Percentiles rank a stretch among this genome's conserved stretches.
Evolutionary conservation across 1,140 invertebrate species (phyloP).

Genomic region (Drosophila subpulchrella): DNA sequence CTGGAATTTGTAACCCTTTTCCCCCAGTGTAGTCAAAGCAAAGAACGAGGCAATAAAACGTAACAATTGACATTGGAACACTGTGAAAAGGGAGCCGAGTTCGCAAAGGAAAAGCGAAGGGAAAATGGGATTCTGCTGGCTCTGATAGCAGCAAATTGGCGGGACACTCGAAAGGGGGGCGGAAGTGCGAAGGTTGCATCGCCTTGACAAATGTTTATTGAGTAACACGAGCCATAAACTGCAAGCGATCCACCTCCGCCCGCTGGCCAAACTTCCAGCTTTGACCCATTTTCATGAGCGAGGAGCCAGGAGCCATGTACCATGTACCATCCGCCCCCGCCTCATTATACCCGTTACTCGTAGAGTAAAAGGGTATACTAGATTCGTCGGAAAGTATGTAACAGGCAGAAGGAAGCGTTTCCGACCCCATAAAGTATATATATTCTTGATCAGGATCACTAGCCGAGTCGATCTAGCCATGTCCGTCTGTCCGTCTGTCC

Average conservation of each 20-base stretch:
- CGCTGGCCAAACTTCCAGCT: conserved; percentile 31
- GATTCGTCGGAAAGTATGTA: too few species aligned
- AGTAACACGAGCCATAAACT: conserved; percentile 73
- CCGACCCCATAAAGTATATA: too few species aligned
- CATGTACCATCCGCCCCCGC: background rate
- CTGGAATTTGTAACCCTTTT: too few species aligned
- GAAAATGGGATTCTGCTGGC: conserved; percentile 21
- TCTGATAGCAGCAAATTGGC: conserved; percentile 66
- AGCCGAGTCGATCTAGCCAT: too few species aligned
- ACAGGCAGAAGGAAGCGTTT: too few species aligned
- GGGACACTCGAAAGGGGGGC: conserved; percentile 6
- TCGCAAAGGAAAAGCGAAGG: conserved; percentile 5
- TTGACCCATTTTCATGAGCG: conserved; percentile 58
- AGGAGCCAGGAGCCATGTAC: background rate
- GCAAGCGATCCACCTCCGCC: conserved; percentile 27
- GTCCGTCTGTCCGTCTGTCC: too few species aligned
- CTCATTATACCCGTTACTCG: too few species aligned
- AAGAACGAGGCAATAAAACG: conserved; percentile 71
- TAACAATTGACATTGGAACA: conserved; percentile 66
- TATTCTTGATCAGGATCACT: too few species aligned
- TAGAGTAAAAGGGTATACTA: too few species aligned
- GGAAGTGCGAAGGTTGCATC: conserved; percentile 29
- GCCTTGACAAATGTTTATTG: conserved; percentile 76
- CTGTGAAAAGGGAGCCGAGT: conserved; percentile 30
- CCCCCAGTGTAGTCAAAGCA: conserved; percentile 23